These are phyloP conservation scores for Lepidocyrtoides sp. DNA, from an alignment of 2,888 invertebrate species.

Conservation along the genomic window DNA sequence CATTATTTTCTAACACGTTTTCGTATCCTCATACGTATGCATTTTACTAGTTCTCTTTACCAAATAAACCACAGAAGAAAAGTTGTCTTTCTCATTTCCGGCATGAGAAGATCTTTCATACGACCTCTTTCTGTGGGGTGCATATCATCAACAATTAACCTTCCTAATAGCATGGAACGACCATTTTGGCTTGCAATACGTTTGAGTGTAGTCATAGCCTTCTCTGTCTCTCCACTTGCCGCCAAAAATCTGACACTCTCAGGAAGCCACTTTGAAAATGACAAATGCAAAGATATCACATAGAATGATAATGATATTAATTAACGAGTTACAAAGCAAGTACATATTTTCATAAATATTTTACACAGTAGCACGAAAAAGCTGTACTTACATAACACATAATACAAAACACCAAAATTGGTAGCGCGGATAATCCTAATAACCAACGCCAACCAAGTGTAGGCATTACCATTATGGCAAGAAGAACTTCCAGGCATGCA, in stretches of 20 bases:
- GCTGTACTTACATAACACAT: conserved; percentile 91
- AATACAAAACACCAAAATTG: conserved; percentile 91
- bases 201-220: conserved; percentile 94
- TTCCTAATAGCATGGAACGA: conserved; percentile 94
- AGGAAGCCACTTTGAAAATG: conserved; percentile 92
- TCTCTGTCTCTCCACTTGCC: conserved; percentile 94
- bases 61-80: conserved; percentile 97
- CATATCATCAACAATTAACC: conserved; percentile 91
- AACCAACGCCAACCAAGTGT: conserved; percentile 97
- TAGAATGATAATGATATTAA: too few relatives aligned
- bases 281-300: neutral
- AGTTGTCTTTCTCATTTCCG: conserved; percentile 94
- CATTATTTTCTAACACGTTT: neutral
- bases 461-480: conserved; percentile 97
- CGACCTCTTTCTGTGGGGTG: conserved; percentile 89
- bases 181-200: conserved; percentile 96
- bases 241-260: conserved; percentile 97
- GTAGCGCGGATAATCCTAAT: conserved; percentile 95
- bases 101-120: conserved; percentile 90
- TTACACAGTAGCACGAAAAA: too few relatives aligned
- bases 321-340: too few relatives aligned
- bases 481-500: conserved; percentile 96
- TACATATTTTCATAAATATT: too few relatives aligned
- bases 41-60: conserved; percentile 88
- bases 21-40: too few relatives aligned